phyloP scores from a whole-genome alignment of 2,797 vertebrate genomes.

The Crenichthys baileyi region DNA sequence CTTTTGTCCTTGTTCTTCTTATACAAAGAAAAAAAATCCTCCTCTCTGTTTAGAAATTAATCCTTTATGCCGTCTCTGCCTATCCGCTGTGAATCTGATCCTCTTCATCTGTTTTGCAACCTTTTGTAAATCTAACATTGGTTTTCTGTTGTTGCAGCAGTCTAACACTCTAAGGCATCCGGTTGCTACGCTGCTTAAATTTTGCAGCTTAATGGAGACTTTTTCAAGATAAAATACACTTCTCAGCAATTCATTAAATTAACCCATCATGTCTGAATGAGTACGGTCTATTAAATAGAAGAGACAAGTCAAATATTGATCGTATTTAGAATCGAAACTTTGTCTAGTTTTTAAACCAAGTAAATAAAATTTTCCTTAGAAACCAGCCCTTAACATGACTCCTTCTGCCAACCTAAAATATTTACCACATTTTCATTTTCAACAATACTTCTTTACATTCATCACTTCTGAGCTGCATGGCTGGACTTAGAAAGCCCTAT shows the following conservation, averaged over 20 bases:
- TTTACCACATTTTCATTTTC: background rate
- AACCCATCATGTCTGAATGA: background rate
- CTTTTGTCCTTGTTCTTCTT: slow-evolving; percentile 2
- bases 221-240: background rate
- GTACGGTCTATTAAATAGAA: background rate
- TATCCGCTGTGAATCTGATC: background rate
- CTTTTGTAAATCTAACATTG: background rate
- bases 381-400: background rate
- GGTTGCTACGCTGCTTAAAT: background rate
- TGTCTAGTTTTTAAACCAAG: background rate
- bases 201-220: background rate
- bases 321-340: background rate
- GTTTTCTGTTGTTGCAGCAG: background rate
- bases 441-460: background rate
- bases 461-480: background rate
- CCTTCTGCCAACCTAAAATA: background rate
- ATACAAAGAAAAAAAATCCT: background rate
- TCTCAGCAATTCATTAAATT: background rate
- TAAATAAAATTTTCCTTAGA: background rate
- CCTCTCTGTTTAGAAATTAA: background rate
- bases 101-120: background rate
- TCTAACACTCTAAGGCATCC: background rate
- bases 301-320: background rate
- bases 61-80: slow-evolving; percentile 1
- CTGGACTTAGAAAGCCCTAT: slow-evolving; percentile 7